phyloP scores from a whole-genome alignment of 2,113 vertebrate species.

The Cyrtonyx montezumae region DNA sequence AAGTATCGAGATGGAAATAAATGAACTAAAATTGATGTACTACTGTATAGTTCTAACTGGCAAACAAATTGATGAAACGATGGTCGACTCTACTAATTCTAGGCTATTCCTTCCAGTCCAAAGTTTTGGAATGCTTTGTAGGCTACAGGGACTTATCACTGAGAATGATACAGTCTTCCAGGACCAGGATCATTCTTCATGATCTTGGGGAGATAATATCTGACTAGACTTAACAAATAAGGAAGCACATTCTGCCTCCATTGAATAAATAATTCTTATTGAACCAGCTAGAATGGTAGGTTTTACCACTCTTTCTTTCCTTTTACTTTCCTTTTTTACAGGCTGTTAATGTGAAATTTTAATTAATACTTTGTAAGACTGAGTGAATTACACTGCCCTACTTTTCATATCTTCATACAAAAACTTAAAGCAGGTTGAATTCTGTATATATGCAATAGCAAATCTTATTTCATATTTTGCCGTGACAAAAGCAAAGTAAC shows the following conservation, averaged over 20 bases:
- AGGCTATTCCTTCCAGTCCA: not conserved
- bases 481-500: not conserved
- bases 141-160: not conserved
- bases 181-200: not conserved
- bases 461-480: not conserved
- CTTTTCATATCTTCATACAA: not conserved
- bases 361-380: not conserved
- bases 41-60: not conserved
- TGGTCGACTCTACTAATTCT: not conserved
- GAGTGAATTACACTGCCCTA: not conserved
- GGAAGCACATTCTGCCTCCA: not conserved
- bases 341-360: rapidly evolving
- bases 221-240: not conserved
- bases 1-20: not conserved
- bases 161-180: not conserved
- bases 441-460: not conserved
- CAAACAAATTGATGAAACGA: not conserved
- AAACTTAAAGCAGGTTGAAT: not conserved
- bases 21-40: not conserved
- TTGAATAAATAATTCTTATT: not conserved
- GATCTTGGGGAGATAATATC: not conserved
- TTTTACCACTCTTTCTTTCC: not conserved
- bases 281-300: not conserved
- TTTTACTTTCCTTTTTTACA: not conserved
- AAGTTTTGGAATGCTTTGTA: not conserved